A percentile compares a stretch with the other conserved stretches of the same genome.
Conservation (phyloP, 2,113 vertebrate genomes). For the Addax nasomaculatus region DNA sequence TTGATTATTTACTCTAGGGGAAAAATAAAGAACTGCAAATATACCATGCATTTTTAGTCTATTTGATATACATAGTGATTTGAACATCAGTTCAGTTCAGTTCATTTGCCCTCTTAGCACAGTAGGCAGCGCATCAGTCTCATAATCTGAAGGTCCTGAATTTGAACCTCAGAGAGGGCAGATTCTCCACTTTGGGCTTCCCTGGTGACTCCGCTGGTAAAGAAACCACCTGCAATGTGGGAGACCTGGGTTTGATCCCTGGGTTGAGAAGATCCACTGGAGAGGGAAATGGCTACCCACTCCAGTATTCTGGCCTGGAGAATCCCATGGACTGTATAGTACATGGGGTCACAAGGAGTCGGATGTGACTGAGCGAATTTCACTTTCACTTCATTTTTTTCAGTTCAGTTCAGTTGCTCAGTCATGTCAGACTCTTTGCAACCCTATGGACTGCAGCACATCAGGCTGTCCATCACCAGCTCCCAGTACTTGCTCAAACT, state of each 20-base stretch:
- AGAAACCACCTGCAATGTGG: neutral
- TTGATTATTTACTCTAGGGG: neutral
- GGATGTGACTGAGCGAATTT: neutral
- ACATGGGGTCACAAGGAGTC: neutral
- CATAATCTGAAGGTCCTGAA: neutral
- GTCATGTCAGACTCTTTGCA: neutral
- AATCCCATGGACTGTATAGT: neutral
- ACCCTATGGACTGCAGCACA: neutral
- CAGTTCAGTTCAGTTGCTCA: neutral
- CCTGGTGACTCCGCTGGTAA: neutral
- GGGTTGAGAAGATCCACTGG: neutral
- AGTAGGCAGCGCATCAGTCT: accelerated
- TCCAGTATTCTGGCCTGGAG: neutral
- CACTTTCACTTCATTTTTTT: neutral
- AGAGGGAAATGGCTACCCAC: neutral
- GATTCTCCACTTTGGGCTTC: neutral
- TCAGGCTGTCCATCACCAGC: neutral
- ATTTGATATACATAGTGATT: neutral
- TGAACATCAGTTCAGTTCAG: neutral
- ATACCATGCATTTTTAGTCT: neutral
- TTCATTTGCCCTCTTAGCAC: neutral
- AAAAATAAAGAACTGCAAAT: neutral
- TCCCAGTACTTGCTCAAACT: neutral
- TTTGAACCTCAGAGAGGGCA: neutral
- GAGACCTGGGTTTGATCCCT: neutral